Percentiles rank a stretch among this genome's conserved stretches.
Evolutionary conservation across 1,140 invertebrate genomes (phyloP).

Genomic region (Drosophila triauraria): DNA sequence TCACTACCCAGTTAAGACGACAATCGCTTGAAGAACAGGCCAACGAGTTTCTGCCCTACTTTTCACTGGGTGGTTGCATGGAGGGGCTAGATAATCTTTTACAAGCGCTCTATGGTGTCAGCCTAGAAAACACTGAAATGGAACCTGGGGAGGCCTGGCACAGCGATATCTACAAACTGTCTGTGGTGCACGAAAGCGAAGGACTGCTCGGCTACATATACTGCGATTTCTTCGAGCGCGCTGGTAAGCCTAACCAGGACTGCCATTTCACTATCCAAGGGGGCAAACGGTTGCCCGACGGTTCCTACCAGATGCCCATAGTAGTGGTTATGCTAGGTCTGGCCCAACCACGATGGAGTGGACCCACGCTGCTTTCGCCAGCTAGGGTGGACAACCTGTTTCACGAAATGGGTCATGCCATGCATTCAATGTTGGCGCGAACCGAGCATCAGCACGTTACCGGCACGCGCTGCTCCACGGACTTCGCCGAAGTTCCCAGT

Average conservation of each 20-base stretch:
- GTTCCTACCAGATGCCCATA: constrained; percentile 95
- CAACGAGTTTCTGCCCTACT: constrained; percentile 93
- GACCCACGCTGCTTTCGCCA: constrained; percentile 93
- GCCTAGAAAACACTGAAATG: constrained; percentile 89
- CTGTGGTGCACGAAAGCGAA: constrained; percentile 91
- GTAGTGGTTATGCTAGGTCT: constrained; percentile 98
- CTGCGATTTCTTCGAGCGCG: constrained; percentile 97
- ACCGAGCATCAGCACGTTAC: constrained; percentile 98
- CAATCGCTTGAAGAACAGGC: constrained; percentile 88
- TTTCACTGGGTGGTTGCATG: constrained; percentile 98
- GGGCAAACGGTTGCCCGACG: constrained; percentile 92
- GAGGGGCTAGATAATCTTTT: constrained; percentile 96
- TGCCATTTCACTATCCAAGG: constrained; percentile 99
- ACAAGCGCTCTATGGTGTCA: constrained; percentile 92
- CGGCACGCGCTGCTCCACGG: constrained; percentile 97
- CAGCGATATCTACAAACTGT: constrained; percentile 94
- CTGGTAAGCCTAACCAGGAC: constrained; percentile 97
- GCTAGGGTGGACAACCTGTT: constrained; percentile 97
- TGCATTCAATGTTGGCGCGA: constrained; percentile 99
- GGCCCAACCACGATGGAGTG: constrained; percentile 89
- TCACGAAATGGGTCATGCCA: constrained; percentile 99
- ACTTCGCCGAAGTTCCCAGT: constrained; percentile 99
- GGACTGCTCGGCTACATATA: constrained; percentile 97
- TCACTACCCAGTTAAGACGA: constrained; percentile 90
- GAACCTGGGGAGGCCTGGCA: constrained; percentile 93